Evolutionary conservation across 2,113 vertebrate species (phyloP).

Genomic region (Turnix velox): DNA sequence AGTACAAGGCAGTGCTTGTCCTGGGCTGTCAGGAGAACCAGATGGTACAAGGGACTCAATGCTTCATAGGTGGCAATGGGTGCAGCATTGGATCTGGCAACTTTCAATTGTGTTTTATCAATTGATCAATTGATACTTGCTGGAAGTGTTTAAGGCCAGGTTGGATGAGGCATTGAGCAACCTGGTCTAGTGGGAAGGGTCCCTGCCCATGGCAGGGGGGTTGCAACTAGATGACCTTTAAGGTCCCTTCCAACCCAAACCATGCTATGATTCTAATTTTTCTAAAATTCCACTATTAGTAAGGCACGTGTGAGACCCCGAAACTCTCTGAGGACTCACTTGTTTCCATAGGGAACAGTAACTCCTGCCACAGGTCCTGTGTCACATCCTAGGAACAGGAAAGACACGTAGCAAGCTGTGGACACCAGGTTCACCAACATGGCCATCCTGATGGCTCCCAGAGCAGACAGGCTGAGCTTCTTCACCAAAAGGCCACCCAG

Average conservation of each 20-base stretch:
- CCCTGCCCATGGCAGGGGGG: too few relatives aligned
- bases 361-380: constrained; percentile 94
- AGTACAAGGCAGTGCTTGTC: not conserved
- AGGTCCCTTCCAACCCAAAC: too few relatives aligned
- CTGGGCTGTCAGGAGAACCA: not conserved
- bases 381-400: constrained; percentile 96
- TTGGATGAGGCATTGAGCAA: too few relatives aligned
- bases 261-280: too few relatives aligned
- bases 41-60: fast-evolving
- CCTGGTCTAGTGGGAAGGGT: too few relatives aligned
- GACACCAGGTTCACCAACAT: constrained; percentile 98
- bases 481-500: constrained; percentile 95
- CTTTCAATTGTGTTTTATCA: not conserved
- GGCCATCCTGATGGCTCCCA: constrained; percentile 95
- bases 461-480: constrained; percentile 92
- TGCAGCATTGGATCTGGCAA: not conserved
- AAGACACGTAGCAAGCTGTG: constrained; percentile 93
- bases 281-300: too few relatives aligned
- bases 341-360: constrained; percentile 87
- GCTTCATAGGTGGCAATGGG: fast-evolving
- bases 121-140: too few relatives aligned
- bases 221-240: too few relatives aligned
- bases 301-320: not conserved
- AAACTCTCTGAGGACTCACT: constrained; percentile 74
- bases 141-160: too few relatives aligned